Evolutionary conservation across 2,113 vertebrate genomes (phyloP), one percentile per base, ranked within the genome.

Genomic region (Clinocottus analis): DNA sequence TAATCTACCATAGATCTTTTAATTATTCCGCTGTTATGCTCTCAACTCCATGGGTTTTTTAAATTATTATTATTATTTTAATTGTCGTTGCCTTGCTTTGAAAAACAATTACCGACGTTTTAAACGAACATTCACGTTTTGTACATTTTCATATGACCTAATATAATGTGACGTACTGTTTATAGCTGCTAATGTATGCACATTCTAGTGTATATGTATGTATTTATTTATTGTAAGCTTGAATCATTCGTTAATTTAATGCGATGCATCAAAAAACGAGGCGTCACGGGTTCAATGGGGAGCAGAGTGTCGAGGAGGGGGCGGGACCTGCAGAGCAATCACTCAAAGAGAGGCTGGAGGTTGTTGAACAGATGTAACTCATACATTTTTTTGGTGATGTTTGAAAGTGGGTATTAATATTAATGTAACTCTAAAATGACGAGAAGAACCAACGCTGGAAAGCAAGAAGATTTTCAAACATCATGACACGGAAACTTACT

Each of bases 101-200:
- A 95, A 95, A 93, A 95, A 95, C 90, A 82, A 19, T 94, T 93
- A 94, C 95, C 95, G 93, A 85, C 93, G 95, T 96, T 97, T 97
- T 96, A 95, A 94, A 95, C 92, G 93, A 94, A 96, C 96, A 96
- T 97, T 95, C 96, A 96, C 96, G 94, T 97, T 98, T 97, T 98
- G 97, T 98, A 97, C 95, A 96, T 98, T 97, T 98, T 97, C 97
- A 97, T 97, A 97, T 94, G 95, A 97, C 96, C 96, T 96, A 94
- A 96, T 96, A 95, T 96, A 96, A 96, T 97, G 97, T 97, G 96
- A 96, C 94, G 96, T 98, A 96, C 95, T 96, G 96, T 97, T 96
- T 95, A 96, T 97, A 97, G 97, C 97, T 97, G 97, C 98, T 97
- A 94, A 95, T 94, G 96, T 97, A 95, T 96, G 97, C 97, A 97